Evolutionary conservation across 2,888 invertebrate genomes (phyloP), one percentile per base, ranked within the genome.

Genomic region (Chrysolina americana): DNA sequence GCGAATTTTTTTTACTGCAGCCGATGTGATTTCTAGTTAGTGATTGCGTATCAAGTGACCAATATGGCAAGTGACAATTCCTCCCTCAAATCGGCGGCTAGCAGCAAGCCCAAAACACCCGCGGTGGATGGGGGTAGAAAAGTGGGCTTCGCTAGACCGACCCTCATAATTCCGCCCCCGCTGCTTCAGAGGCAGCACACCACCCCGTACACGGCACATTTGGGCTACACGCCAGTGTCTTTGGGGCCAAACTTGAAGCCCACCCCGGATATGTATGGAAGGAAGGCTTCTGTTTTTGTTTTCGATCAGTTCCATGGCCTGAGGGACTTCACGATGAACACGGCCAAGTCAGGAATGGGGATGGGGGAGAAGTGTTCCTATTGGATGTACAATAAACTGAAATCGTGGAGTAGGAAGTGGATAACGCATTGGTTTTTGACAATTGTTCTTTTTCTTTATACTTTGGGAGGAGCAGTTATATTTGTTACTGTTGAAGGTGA

Each of bases 361-460:
- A 92, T 93, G 48, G 96, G 96, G 75, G 96, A 96, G 87, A 95
- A 95, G 86, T 91, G 92, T 75, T 94, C 94, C 0, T 94, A 93
- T 81, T 95, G 94, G 92, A 88, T 95, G 76, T 95, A 95, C 85
- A 93, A 93, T 78, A 95, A 94, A 89, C 89, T 96, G 77, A 92
- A 94, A 84, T 89, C 92, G 71, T 92, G 93, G 89, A 96, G 96
- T 1, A 93, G 92, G 83, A 92, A 92, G 84, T 96, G 96, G 96
- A 96, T 97, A 86, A 96, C 96, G 50, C 96, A 97, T 88, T 92
- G 96, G 76, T 96, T 96, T 87, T 90, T 97, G 83, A 91, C 94
- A 82, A 86, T 95, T 81, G 92, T 96, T 81, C 91, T 97, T 76
- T 89, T 93, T 70, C 87, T 93, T 70, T 98, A 96, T 87, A 96